Conservation (phyloP, 2,113 vertebrate genomes). For the Salvelinus alpinus region DNA sequence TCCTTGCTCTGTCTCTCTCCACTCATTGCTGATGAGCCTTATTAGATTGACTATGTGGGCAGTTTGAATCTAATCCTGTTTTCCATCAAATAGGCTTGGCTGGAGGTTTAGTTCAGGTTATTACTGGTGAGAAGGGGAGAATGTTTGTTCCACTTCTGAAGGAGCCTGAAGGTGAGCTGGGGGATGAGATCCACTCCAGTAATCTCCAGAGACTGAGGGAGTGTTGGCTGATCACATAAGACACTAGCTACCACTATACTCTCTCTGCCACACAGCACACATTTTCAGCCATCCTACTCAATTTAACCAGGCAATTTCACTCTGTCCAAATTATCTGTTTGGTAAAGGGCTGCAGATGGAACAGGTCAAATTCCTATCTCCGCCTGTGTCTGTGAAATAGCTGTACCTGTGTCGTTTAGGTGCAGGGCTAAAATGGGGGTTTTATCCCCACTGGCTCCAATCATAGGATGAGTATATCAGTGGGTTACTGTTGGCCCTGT, state of each 20-base stretch:
- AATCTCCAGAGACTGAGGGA: conserved; percentile 16
- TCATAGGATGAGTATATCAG: conserved; percentile 30
- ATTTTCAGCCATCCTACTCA: conserved; percentile 42
- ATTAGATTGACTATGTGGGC: not conserved
- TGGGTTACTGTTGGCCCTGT: not conserved
- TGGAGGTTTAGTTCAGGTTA: not conserved
- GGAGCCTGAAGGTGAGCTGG: conserved; percentile 9
- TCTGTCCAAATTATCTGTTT: conserved; percentile 40
- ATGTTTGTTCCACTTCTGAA: not conserved
- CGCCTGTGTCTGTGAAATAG: conserved; percentile 30
- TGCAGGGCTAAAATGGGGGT: conserved; percentile 32
- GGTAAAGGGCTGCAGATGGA: conserved; percentile 26
- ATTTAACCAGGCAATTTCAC: conserved; percentile 44
- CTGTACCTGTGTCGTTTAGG: conserved; percentile 26
- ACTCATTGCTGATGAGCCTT: no score
- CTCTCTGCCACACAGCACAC: conserved; percentile 16
- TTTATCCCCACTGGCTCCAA: conserved; percentile 22
- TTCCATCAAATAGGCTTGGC: not conserved
- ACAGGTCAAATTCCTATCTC: conserved; percentile 6
- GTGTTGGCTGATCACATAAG: conserved; percentile 32
- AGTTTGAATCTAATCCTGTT: not conserved
- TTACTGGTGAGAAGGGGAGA: conserved; percentile 4
- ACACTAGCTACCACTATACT: conserved; percentile 14
- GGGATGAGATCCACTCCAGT: conserved; percentile 5
- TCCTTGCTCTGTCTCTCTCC: no score